phyloP scores from a whole-genome alignment of 2,888 invertebrate species.

The Endomychus coccineus region DNA sequence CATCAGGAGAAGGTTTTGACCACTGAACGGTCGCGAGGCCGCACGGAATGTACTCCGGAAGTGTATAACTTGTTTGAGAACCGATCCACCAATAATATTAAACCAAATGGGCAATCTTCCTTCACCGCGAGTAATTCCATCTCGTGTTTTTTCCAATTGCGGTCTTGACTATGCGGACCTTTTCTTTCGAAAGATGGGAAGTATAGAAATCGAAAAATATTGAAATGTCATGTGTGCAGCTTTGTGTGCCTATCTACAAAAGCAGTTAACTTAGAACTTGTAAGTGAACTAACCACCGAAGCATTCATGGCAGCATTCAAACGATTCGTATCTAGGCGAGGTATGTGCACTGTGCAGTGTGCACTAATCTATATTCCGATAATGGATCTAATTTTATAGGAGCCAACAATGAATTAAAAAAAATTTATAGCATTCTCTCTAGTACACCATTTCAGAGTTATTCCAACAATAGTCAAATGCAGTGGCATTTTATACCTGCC shows the following conservation, averaged over 20 bases:
- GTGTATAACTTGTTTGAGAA: too few relatives aligned
- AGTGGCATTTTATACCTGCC: conserved; percentile 3
- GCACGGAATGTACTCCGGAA: too few relatives aligned
- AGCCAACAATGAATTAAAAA: neutral
- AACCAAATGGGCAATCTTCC: too few relatives aligned
- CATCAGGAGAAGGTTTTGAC: too few relatives aligned
- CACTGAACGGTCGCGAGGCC: too few relatives aligned
- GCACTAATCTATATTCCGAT: neutral
- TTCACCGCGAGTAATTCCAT: neutral
- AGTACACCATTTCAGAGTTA: neutral
- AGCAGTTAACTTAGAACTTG: neutral
- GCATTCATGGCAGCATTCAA: conserved; percentile 2
- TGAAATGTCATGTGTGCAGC: conserved; percentile 3
- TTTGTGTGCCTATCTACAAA: conserved; percentile 5
- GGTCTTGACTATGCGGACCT: conserved; percentile 4
- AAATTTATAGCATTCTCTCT: neutral
- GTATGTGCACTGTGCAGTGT: too few relatives aligned
- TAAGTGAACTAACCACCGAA: conserved; percentile 5
- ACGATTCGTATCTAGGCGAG: conserved; percentile 3
- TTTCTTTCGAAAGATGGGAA: conserved; percentile 1
- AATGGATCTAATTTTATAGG: conserved; percentile 3
- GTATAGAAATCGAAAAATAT: conserved; percentile 4
- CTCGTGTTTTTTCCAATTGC: neutral
- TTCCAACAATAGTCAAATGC: conserved; percentile 1
- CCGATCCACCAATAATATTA: too few relatives aligned